Evolutionary conservation across 2,888 invertebrate genomes (phyloP).

Genomic region (Salticus scenicus): DNA sequence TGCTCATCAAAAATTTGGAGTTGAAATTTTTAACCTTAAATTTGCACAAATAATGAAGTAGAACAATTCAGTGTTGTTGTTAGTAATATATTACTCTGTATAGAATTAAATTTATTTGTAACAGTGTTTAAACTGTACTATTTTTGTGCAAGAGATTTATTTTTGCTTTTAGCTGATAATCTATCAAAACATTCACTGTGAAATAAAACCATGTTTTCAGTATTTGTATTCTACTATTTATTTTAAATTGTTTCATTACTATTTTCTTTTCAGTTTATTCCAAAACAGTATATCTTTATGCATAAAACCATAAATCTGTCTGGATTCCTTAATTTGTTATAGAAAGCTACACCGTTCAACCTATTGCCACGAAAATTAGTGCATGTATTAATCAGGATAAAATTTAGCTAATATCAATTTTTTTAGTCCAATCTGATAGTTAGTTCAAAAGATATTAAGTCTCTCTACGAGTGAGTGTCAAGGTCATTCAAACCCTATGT

Average conservation of each 20-base stretch:
- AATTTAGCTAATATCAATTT: no score
- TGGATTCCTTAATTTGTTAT: no score
- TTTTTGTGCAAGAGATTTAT: slow-evolving; percentile 54
- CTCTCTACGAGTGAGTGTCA: no score
- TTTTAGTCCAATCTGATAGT: no score
- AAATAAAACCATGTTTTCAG: slow-evolving; percentile 17
- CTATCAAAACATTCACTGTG: slow-evolving; percentile 33
- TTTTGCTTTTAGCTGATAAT: slow-evolving; percentile 55
- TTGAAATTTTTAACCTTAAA: slow-evolving; percentile 23
- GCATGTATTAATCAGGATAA: no score
- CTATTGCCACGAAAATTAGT: no score
- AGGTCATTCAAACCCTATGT: no score
- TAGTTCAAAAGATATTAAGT: no score
- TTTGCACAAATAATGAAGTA: not conserved
- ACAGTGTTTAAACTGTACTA: slow-evolving; percentile 31
- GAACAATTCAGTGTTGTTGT: not conserved
- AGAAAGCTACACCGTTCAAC: no score
- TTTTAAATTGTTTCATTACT: not conserved
- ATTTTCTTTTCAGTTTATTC: no score
- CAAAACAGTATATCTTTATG: no score
- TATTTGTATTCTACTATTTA: not conserved
- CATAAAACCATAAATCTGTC: no score
- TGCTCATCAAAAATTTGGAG: slow-evolving; percentile 18
- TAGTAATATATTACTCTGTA: slow-evolving; percentile 42
- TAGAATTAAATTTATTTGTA: slow-evolving; percentile 23